Conservation (phyloP, 2,888 invertebrate genomes). For the Hydrotaea cyrtoneurina region DNA sequence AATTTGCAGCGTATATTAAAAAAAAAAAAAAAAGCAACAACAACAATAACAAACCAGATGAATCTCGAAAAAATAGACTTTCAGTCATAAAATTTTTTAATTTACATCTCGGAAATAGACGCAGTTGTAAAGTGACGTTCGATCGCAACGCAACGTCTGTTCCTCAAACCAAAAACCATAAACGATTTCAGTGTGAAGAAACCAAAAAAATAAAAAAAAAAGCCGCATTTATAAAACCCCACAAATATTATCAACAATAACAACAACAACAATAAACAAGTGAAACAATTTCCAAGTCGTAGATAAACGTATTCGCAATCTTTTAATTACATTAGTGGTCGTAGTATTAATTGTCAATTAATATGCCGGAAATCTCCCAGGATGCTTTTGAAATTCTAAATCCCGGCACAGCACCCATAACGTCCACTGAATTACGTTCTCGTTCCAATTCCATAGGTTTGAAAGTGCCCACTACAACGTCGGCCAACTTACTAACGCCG, state of each 20-base stretch:
- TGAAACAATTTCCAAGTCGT: neutral
- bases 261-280: conserved; percentile 25
- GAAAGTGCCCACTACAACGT: neutral
- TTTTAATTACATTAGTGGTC: neutral
- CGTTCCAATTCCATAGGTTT: conserved; percentile 82
- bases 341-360: neutral
- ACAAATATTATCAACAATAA: neutral
- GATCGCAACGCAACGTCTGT: conserved; percentile 39
- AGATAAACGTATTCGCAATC: neutral
- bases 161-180: neutral
- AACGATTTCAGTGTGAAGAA: neutral
- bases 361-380: conserved; percentile 83
- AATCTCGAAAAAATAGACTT: conserved; percentile 12
- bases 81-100: neutral
- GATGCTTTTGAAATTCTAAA: conserved; percentile 83
- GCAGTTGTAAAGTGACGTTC: conserved; percentile 58
- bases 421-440: conserved; percentile 83
- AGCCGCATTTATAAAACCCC: neutral
- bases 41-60: neutral
- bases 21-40: neutral
- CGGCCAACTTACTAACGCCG: conserved; percentile 1
- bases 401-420: conserved; percentile 82
- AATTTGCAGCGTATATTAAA: neutral
- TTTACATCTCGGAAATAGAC: neutral
- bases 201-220: conserved; percentile 7